These are phyloP conservation scores for Lytechinus pictus DNA, from an alignment of 35 echinoderm and acorn worm genomes.

Conservation along the genomic window DNA sequence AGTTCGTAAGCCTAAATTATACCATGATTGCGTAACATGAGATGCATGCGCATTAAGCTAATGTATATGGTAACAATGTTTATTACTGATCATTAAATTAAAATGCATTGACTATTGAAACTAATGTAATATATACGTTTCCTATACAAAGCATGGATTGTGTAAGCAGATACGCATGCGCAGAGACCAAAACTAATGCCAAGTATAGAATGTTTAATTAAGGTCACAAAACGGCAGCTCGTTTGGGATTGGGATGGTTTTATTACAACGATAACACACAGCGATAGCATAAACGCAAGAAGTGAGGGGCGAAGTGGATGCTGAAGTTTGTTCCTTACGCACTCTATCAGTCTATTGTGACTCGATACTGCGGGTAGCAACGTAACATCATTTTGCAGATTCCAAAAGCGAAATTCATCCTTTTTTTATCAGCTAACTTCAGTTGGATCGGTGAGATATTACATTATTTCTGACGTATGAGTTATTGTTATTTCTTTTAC, in stretches of 20 bases:
- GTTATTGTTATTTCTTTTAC: too few relatives aligned
- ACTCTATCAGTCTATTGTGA: background rate
- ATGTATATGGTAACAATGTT: background rate
- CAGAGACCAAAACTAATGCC: background rate
- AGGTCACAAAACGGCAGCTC: too few relatives aligned
- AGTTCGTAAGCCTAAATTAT: too few relatives aligned
- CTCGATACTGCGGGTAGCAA: background rate
- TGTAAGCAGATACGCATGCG: background rate
- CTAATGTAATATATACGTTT: background rate
- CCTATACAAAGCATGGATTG: background rate
- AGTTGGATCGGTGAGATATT: background rate
- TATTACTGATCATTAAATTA: background rate
- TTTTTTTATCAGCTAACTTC: too few relatives aligned
- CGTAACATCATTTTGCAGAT: background rate
- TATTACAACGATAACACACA: background rate
- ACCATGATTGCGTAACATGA: background rate
- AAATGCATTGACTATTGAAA: background rate
- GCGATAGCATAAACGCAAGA: background rate
- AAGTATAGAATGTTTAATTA: background rate
- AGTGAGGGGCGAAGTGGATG: background rate
- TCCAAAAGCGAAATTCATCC: background rate
- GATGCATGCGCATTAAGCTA: background rate
- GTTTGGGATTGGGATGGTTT: background rate
- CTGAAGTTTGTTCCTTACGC: background rate
- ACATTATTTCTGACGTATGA: background rate